Evolutionary conservation across 2,113 vertebrate genomes (phyloP), one percentile per base, ranked within the genome.

Genomic region (Sander lucioperca): DNA sequence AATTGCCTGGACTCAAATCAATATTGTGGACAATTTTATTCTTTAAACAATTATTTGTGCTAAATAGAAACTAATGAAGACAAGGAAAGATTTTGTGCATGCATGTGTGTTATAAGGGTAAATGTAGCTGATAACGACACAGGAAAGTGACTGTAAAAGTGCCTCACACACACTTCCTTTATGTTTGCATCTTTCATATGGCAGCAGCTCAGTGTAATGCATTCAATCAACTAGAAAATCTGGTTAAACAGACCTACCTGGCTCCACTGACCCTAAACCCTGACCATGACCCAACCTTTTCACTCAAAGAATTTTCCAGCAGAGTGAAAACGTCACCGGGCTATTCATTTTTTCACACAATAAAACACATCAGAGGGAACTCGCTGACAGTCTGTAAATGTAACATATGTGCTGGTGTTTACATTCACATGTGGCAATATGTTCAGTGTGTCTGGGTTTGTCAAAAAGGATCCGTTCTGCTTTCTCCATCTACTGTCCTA

Each of bases 401-500:
- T 45, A 62, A 54, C 77, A 82, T 56, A 33, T 64, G 76, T 25
- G 69, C 59, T 4, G 16, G 14, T 61, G 79, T 85, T 82, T 66
- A 74, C 79, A 77, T 64, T 62, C 91, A 84, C 91, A 90, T 74
- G 30, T 90, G 90, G 88, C 85, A 84, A 50, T 86, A 64, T 69
- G 64, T 8, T 30, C 1, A 33, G 19, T 53, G 82, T 74, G 74
- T 59, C 75, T 68, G 61, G 62, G 59, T 48, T 51, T 75, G 43
- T 58, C 36, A 4, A 9, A 48, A 50, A n/a, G 56, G 43, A 18
- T 30, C 70, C 2, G 45, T n/a, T 92, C 92, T 92, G 88, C 79
- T 94, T 93, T 93, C 87, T 73, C 85, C 91, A 87, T 93, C 88
- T 65, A 75, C 85, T 79, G 83, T 92, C 84, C 82, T 87, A 84